Evolutionary conservation across 2,888 invertebrate species (phyloP).

Genomic region (Prenolepis imparis): DNA sequence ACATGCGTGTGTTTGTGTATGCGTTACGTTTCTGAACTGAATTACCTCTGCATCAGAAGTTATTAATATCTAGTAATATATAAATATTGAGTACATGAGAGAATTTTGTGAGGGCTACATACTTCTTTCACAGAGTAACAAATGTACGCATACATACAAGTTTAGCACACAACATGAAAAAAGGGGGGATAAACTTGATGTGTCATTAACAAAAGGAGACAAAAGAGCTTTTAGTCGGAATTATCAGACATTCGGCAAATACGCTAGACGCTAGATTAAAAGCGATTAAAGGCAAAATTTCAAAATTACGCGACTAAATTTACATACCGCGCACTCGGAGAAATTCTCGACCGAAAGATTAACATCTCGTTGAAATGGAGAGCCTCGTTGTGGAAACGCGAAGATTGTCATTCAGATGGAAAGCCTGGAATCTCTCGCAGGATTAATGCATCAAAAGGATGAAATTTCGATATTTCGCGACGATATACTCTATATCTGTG

Average conservation of each 20-base stretch:
- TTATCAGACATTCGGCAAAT: conserved; percentile 35
- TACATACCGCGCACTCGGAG: not conserved
- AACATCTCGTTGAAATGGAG: not conserved
- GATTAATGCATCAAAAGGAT: conserved; percentile 20
- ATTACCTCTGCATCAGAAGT: conserved; percentile 19
- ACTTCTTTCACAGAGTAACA: not conserved
- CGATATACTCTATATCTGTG: not conserved
- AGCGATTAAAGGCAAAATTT: conserved; percentile 17
- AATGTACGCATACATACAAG: not conserved
- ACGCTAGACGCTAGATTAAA: not conserved
- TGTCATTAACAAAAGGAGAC: not conserved
- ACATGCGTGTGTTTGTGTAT: too few species aligned
- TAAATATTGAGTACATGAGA: conserved; percentile 38
- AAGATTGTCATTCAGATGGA: not conserved
- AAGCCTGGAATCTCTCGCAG: not conserved
- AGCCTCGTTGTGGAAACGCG: not conserved
- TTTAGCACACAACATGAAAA: not conserved
- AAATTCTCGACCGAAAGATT: conserved; percentile 14
- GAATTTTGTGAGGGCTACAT: conserved; percentile 18
- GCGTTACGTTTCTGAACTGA: conserved; percentile 1
- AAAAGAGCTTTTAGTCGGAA: not conserved
- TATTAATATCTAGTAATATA: conserved; percentile 20
- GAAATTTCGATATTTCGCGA: conserved; percentile 17
- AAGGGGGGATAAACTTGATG: not conserved
- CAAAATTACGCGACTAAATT: not conserved